Evolutionary conservation across 1,140 invertebrate species (phyloP), one percentile per base, ranked within the genome.

Genomic region (Temnothorax nylanderi): DNA sequence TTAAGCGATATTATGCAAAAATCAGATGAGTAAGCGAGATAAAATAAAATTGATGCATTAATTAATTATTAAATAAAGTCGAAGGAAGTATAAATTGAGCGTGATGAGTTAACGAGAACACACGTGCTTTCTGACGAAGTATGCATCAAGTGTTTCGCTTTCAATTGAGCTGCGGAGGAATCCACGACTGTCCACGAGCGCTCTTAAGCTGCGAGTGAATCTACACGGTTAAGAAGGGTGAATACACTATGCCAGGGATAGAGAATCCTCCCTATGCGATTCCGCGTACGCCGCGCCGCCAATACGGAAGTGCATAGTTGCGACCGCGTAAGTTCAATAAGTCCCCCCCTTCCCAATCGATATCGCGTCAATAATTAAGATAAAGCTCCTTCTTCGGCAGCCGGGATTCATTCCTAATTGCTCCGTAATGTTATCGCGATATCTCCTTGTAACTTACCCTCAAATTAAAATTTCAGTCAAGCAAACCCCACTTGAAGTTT

Each of bases 301-400:
- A 44, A 72, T 60, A 67, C 67, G 65, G 37, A 82, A 82, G 41
- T 47, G 41, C 54, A 74, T 60, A 58, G 26, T 18, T 13, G 54
- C 56, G 44, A 75, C 5, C 49, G 34, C 7, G n/a, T 32, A n/a
- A 41, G 32, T 74, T 82, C 54, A 26, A 75, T 75, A 75, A 84
- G 32, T 26, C 26, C 26, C 26, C 26, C 26, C 26, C 1, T 1
- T 32, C 37, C 37, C 32, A 49, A 82, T 82, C 67, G 41, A 82
- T 74, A 74, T 54, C n/a, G 67, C 49, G 41, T 84, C 56, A 60
- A 75, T 84, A 75, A 84, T 60, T 84, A 41, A 84, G 69, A 84
- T 75, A 26, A 84, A 62, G 69, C 47, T 82, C 26, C 26, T 60
- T n/a, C 54, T 47, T 47, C 41, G 41, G 18, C 34, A 32, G n/a